Conservation (phyloP, 2,888 invertebrate species). For the Cyclophora albipunctata region DNA sequence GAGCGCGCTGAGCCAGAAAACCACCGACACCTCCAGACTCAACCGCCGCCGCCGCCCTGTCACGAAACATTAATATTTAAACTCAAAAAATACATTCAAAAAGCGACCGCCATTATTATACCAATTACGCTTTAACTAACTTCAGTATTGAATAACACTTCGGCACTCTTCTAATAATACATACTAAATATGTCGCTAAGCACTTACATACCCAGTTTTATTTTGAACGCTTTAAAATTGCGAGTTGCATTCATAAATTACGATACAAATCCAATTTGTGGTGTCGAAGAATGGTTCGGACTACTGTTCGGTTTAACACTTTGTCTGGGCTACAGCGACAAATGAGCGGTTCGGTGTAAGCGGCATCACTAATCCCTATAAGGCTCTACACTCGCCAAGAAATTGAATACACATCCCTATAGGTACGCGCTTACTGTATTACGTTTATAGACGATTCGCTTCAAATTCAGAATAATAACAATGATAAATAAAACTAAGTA, state of each 20-base stretch:
- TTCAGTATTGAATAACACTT: constrained; percentile 29
- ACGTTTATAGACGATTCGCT: too few species aligned
- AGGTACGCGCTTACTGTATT: not conserved
- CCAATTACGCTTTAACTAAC: constrained; percentile 46
- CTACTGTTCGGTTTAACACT: constrained; percentile 52
- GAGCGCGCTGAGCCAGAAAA: constrained; percentile 70
- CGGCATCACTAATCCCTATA: constrained; percentile 51
- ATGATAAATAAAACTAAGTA: too few species aligned
- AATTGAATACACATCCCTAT: constrained; percentile 29
- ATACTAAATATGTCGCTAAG: constrained; percentile 29
- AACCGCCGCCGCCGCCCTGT: constrained; percentile 54
- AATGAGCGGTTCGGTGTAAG: constrained; percentile 50
- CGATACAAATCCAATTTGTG: constrained; percentile 39
- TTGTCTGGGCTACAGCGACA: constrained; percentile 54
- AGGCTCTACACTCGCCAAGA: constrained; percentile 38
- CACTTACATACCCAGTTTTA: constrained; percentile 10
- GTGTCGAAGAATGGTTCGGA: constrained; percentile 37
- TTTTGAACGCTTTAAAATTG: constrained; percentile 28
- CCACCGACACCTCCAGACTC: constrained; percentile 64
- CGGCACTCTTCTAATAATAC: constrained; percentile 34
- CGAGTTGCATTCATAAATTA: constrained; percentile 26
- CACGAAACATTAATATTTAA: constrained; percentile 72
- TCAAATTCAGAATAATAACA: too few species aligned
- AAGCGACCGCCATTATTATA: constrained; percentile 53
- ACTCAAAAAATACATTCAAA: constrained; percentile 52